These are phyloP conservation scores for Poecilia gillii DNA, from an alignment of 2,797 vertebrate genomes.

Conservation along the genomic window DNA sequence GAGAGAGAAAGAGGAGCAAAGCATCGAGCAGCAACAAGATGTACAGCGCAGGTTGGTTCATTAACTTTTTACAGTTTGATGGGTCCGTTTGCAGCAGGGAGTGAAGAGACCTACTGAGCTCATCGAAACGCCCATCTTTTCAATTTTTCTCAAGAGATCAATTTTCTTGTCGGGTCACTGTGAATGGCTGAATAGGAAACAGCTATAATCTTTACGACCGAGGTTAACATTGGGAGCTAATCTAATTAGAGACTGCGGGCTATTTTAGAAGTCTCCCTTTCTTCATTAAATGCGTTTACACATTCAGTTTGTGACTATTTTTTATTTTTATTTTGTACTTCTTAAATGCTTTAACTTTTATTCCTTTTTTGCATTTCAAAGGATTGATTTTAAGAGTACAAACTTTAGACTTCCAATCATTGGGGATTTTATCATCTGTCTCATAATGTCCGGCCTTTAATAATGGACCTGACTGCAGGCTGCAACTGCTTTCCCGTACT, in stretches of 20 bases:
- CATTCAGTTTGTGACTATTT: not conserved
- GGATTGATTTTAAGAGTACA: not conserved
- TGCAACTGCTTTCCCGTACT: not conserved
- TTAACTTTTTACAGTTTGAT: not conserved
- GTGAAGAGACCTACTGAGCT: not conserved
- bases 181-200: not conserved
- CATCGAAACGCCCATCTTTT: not conserved
- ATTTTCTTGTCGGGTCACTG: not conserved
- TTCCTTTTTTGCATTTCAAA: not conserved
- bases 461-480: not conserved
- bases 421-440: not conserved
- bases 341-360: not conserved
- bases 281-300: not conserved
- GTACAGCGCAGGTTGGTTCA: slow-evolving; percentile 51
- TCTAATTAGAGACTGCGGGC: not conserved
- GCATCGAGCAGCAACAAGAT: slow-evolving; percentile 21
- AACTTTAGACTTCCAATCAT: not conserved
- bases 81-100: not conserved
- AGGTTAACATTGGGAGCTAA: not conserved
- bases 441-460: not conserved
- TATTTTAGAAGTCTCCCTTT: not conserved
- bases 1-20: not conserved
- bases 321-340: not conserved
- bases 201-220: not conserved
- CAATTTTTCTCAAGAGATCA: not conserved